phyloP scores from a whole-genome alignment of 2,113 vertebrate species.

The Oryctolagus cuniculus region mOryCun1.1 NC_091436.1:107677001-107677500 shows the following conservation, averaged over 20 bases:
- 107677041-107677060: not conserved
- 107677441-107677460: constrained; percentile 42
- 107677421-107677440: not conserved
- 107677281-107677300: constrained; percentile 4
- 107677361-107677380: constrained; percentile 20
- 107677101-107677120: not conserved
- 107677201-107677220: constrained; percentile 36
- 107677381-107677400: constrained; percentile 21
- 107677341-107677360: constrained; percentile 22
- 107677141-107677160: not conserved
- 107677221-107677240: constrained; percentile 59
- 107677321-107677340: constrained; percentile 41
- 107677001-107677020: not conserved
- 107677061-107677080: not conserved
- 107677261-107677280: constrained; percentile 55
- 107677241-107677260: constrained; percentile 19
- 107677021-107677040: not conserved
- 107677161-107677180: not conserved
- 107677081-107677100: not conserved
- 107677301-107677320: constrained; percentile 62
- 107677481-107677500: not conserved
- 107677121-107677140: not conserved
- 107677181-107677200: not conserved
- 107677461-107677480: constrained; percentile 45
- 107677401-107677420: constrained; percentile 63